Conservation (phyloP, 2,113 vertebrate species). For the Pachycephala philippinensis region DNA sequence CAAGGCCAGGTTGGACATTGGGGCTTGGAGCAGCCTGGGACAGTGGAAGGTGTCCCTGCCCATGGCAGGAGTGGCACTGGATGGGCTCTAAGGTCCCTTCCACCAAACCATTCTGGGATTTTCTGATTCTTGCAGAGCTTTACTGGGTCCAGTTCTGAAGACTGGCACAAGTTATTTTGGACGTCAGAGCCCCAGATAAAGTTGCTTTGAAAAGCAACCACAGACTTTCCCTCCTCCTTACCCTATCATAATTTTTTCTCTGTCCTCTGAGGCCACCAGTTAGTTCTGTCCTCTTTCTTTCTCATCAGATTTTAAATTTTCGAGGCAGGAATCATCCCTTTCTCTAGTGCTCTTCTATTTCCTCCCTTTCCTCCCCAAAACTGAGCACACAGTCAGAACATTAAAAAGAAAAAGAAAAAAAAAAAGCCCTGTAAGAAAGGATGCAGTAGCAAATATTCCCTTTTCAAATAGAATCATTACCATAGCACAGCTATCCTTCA, state of each 20-base stretch:
- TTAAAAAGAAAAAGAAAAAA: background rate
- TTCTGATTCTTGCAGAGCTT: background rate
- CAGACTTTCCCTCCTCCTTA: background rate
- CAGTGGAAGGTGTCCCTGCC: background rate
- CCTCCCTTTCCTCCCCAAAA: background rate
- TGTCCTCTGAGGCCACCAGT: background rate
- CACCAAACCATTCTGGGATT: background rate
- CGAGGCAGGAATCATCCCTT: background rate
- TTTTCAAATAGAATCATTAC: slow-evolving; percentile 61
- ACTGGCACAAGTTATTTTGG: background rate
- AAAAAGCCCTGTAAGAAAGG: background rate
- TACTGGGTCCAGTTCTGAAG: background rate
- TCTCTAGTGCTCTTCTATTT: background rate
- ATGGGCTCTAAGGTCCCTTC: background rate
- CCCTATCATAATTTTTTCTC: background rate
- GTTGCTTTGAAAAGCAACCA: background rate
- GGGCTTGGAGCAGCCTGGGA: background rate
- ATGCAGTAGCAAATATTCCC: slow-evolving; percentile 41
- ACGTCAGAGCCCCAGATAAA: background rate
- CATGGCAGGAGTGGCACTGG: background rate
- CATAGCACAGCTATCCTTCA: slow-evolving; percentile 41
- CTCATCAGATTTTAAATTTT: background rate
- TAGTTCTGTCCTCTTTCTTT: background rate
- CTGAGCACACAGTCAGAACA: background rate
- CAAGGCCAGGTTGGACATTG: background rate